Percentiles rank a stretch among this genome's conserved stretches.
Conservation (phyloP, 2,888 invertebrate genomes). For the Ferrisia virgata region DNA sequence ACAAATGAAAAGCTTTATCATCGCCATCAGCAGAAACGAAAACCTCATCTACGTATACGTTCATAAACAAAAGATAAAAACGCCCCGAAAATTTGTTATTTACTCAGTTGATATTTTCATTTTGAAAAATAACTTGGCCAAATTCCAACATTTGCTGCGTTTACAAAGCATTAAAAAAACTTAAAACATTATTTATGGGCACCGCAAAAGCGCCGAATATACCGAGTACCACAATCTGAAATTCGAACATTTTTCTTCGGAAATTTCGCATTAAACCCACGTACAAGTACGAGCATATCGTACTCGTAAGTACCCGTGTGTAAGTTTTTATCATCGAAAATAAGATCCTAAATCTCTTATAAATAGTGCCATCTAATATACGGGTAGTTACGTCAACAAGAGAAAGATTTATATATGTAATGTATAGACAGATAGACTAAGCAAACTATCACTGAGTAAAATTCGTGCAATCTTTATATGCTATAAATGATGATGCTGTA, state of each 20-base stretch:
- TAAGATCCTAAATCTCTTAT: background rate
- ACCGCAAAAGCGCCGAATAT: background rate
- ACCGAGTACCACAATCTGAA: background rate
- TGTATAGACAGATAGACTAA: too few species aligned
- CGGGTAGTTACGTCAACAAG: background rate
- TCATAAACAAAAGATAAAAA: background rate
- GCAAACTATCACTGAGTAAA: too few species aligned
- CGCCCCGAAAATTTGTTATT: conserved; percentile 12
- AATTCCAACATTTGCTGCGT: background rate
- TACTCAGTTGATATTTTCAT: conserved; percentile 5
- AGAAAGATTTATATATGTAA: too few species aligned
- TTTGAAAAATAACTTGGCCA: conserved; percentile 23
- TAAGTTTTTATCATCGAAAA: background rate
- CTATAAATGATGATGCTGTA: too few species aligned
- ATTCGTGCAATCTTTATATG: too few species aligned
- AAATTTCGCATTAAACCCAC: conserved; percentile 27
- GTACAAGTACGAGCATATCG: background rate
- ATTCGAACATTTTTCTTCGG: background rate
- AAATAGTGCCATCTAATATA: background rate
- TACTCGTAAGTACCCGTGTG: too few species aligned
- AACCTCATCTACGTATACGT: background rate
- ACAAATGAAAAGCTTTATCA: background rate
- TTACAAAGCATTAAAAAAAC: background rate
- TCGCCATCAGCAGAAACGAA: background rate
- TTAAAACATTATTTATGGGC: background rate